Percentiles rank a stretch among this genome's conserved stretches.
Conservation (phyloP, 1,140 invertebrate species). For the Acromyrmex charruanus region DNA sequence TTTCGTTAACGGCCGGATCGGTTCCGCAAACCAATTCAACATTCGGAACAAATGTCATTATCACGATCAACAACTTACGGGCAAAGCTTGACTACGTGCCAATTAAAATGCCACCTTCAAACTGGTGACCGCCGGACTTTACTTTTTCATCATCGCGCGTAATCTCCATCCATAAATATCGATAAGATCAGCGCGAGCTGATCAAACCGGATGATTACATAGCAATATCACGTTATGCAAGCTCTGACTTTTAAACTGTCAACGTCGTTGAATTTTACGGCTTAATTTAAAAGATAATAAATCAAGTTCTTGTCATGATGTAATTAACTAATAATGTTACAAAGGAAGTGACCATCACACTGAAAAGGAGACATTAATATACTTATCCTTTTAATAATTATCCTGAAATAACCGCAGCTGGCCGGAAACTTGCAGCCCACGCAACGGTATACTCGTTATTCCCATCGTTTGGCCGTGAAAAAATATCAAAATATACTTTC, state of each 20-base stretch:
- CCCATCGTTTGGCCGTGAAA: slow-evolving; percentile 1
- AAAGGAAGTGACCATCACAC: background rate
- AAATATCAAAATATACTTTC: slow-evolving; percentile 51
- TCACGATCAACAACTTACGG: slow-evolving; percentile 66
- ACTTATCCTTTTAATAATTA: background rate
- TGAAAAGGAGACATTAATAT: background rate
- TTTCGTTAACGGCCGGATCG: slow-evolving; percentile 68
- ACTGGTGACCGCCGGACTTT: background rate
- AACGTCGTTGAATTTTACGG: background rate
- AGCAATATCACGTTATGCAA: slow-evolving; percentile 36
- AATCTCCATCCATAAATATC: slow-evolving; percentile 39
- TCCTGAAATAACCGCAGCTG: slow-evolving; percentile 5
- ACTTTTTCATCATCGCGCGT: slow-evolving; percentile 39
- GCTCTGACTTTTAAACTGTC: slow-evolving; percentile 7
- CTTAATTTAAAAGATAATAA: slow-evolving; percentile 41
- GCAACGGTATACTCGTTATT: slow-evolving; percentile 17
- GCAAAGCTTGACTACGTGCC: slow-evolving; percentile 8
- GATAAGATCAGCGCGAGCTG: slow-evolving; percentile 33
- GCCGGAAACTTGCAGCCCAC: slow-evolving; percentile 25
- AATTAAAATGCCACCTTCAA: slow-evolving; percentile 56
- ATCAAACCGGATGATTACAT: slow-evolving; percentile 10
- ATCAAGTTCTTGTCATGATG: slow-evolving; percentile 22
- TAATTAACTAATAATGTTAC: slow-evolving; percentile 27
- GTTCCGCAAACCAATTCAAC: slow-evolving; percentile 64
- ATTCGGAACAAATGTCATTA: slow-evolving; percentile 73